These are phyloP conservation scores for Cheilosia soror DNA, from an alignment of 2,888 invertebrate species.

Conservation along the genomic window DNA sequence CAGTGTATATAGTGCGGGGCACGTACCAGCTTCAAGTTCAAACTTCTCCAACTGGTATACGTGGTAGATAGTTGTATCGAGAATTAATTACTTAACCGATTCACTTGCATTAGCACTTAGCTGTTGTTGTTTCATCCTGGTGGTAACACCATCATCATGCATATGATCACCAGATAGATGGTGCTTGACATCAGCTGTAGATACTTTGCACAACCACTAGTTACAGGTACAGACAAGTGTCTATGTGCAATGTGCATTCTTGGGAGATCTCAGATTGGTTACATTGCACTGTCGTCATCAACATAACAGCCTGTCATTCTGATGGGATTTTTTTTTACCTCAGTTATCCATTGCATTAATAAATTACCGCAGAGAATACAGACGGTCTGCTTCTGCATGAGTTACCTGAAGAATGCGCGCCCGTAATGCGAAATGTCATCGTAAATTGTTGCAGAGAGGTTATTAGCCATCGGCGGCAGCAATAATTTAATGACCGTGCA, in stretches of 20 bases:
- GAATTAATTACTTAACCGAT: conserved; percentile 38
- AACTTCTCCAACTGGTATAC: conserved; percentile 1
- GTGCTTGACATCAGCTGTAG: conserved; percentile 42
- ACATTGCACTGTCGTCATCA: conserved; percentile 51
- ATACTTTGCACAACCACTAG: conserved; percentile 43
- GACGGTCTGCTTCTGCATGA: conserved; percentile 1
- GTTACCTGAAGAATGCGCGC: conserved; percentile 48
- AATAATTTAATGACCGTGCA: conserved; percentile 67
- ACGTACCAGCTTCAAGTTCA: conserved; percentile 58
- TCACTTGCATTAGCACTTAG: conserved; percentile 58
- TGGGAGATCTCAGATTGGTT: conserved; percentile 13
- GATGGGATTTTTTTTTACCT: not conserved
- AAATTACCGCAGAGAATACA: conserved; percentile 49
- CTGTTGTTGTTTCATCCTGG: conserved; percentile 22
- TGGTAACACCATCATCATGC: conserved; percentile 23
- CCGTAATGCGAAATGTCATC: conserved; percentile 68
- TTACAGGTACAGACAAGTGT: conserved; percentile 26
- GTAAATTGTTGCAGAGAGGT: conserved; percentile 64
- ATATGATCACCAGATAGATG: conserved; percentile 26
- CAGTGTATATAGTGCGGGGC: not conserved
- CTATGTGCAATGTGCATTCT: conserved; percentile 33
- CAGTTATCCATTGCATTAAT: conserved; percentile 58
- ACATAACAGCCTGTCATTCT: conserved; percentile 16
- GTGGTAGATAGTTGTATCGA: not conserved
- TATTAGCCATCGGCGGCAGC: conserved; percentile 23